Conservation (phyloP, 2,113 vertebrate genomes). For the Lepus timidus region DNA sequence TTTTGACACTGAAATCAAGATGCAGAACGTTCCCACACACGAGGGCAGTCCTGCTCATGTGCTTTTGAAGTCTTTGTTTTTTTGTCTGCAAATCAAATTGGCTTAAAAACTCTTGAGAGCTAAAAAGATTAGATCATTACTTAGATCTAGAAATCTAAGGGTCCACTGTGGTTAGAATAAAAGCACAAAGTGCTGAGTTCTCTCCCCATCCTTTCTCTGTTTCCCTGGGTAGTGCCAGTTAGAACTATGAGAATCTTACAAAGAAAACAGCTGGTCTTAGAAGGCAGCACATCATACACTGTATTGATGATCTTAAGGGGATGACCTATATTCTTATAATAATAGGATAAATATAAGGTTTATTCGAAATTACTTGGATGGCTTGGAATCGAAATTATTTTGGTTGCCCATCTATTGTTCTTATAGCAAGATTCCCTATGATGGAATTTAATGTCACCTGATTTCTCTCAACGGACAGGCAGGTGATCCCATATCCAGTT, state of each 20-base stretch:
- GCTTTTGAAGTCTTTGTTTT: constrained; percentile 38
- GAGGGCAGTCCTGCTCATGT: neutral
- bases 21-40: neutral
- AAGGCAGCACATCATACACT: neutral
- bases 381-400: constrained; percentile 31
- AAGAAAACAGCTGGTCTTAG: constrained; percentile 27
- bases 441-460: neutral
- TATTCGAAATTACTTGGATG: constrained; percentile 22
- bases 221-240: constrained; percentile 19
- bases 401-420: constrained; percentile 1
- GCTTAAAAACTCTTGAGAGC: neutral
- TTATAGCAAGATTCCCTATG: neutral
- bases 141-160: constrained; percentile 17
- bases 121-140: constrained; percentile 20
- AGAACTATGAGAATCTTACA: constrained; percentile 33
- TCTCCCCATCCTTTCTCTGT: neutral
- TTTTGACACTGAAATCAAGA: constrained; percentile 27
- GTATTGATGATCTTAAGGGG: neutral
- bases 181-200: neutral
- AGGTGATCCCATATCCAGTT: neutral
- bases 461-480: neutral
- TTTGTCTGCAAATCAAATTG: constrained; percentile 23
- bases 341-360: neutral
- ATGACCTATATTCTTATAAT: neutral
- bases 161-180: neutral